These are phyloP conservation scores for Drosophila sordidula DNA, from an alignment of 2,888 invertebrate genomes.

Conservation along the genomic window DNA sequence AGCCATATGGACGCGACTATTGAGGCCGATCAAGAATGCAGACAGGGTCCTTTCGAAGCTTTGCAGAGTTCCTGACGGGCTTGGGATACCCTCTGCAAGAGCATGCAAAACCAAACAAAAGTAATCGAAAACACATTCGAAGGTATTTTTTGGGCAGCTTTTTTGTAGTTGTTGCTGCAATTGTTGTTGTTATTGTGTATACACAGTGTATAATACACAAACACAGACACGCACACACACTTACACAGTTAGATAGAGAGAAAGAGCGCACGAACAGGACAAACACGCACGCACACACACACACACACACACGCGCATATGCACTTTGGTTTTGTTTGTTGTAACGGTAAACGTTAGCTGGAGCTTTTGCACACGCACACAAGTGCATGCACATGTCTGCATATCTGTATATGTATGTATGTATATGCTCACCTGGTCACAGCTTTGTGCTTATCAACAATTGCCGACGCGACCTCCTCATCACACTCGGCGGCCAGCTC, in stretches of 20 bases:
- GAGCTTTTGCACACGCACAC: conserved; percentile 37
- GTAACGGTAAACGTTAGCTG: conserved; percentile 58
- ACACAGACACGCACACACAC: conserved; percentile 25
- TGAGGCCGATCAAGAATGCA: too few relatives aligned
- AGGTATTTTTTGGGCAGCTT: conserved; percentile 38
- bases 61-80: too few relatives aligned
- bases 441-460: conserved; percentile 66
- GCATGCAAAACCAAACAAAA: too few relatives aligned
- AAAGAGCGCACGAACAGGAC: conserved; percentile 34
- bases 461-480: conserved; percentile 53
- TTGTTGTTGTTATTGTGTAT: conserved; percentile 67
- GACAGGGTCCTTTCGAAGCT: not conserved
- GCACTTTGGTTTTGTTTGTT: conserved; percentile 61
- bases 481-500: conserved; percentile 58
- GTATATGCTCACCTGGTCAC: conserved; percentile 56
- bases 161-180: conserved; percentile 45
- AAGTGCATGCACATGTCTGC: conserved; percentile 17
- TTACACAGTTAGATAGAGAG: conserved; percentile 4
- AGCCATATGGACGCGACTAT: not conserved
- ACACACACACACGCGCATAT: conserved; percentile 19
- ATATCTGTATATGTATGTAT: conserved; percentile 2
- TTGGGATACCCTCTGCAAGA: not conserved
- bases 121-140: not conserved
- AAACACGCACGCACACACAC: conserved; percentile 37
- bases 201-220: conserved; percentile 44